A percentile compares a stretch with the other conserved stretches of the same genome.
Conservation (phyloP, 2,888 invertebrate genomes). For the Microctonus aethiopoides region DNA sequence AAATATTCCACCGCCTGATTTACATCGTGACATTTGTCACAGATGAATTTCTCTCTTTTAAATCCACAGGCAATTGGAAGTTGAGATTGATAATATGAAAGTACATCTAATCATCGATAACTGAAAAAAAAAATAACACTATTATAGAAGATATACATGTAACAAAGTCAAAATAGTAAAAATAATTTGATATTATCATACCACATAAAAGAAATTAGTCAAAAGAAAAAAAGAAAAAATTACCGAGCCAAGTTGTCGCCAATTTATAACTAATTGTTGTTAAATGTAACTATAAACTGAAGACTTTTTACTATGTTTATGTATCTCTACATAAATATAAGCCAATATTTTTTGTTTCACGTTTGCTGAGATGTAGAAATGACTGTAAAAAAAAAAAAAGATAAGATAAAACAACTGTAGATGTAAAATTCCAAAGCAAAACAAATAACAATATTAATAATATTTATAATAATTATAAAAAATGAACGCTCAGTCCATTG, state of each 20-base stretch:
- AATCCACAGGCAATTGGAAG: neutral
- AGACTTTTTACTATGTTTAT: slow-evolving; percentile 37
- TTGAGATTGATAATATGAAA: neutral
- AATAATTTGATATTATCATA: slow-evolving; percentile 10
- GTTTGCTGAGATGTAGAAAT: neutral
- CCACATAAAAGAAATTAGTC: neutral
- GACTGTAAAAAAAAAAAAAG: neutral
- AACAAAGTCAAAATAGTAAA: slow-evolving; percentile 18
- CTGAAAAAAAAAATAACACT: slow-evolving; percentile 3
- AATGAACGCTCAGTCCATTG: neutral
- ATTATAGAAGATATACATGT: slow-evolving; percentile 14
- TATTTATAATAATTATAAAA: neutral
- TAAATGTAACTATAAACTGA: slow-evolving; percentile 42
- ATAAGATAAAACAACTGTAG: neutral
- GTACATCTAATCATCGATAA: slow-evolving; percentile 20
- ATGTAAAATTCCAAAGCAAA: neutral
- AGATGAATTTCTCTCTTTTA: slow-evolving; percentile 52
- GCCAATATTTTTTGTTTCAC: slow-evolving; percentile 24
- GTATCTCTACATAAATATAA: slow-evolving; percentile 10
- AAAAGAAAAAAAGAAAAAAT: slow-evolving; percentile 35
- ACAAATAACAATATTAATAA: no score
- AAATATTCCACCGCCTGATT: slow-evolving; percentile 50
- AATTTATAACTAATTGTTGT: slow-evolving; percentile 64
- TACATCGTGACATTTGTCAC: slow-evolving; percentile 54
- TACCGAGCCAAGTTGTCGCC: slow-evolving; percentile 57